A percentile compares a stretch with the other conserved stretches of the same genome.
These are phyloP conservation scores for Trichomalopsis sarcophagae DNA, from an alignment of 1,140 invertebrate genomes.

Conservation along the genomic window DNA sequence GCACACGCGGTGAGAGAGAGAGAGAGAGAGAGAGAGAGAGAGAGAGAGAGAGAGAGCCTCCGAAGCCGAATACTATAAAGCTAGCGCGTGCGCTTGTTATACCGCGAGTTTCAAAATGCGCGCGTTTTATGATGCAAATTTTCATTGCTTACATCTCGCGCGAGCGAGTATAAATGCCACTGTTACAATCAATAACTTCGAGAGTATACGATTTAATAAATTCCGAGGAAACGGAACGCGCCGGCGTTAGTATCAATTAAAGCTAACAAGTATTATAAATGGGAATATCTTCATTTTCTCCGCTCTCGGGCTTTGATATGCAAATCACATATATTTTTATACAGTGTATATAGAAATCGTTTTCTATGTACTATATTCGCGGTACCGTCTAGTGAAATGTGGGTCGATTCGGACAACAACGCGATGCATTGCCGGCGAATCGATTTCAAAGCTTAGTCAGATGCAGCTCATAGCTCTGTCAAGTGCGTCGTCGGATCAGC, in stretches of 20 bases:
- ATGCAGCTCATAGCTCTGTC: not conserved
- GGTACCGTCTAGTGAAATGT: not conserved
- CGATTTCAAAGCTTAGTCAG: not conserved
- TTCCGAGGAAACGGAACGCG: not conserved
- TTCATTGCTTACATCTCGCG: not conserved
- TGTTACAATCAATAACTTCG: slow-evolving; percentile 8
- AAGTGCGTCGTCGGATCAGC: slow-evolving; percentile 8
- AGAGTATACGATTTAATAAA: slow-evolving; percentile 20
- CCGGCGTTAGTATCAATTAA: not conserved
- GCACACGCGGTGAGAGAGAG: too few relatives aligned
- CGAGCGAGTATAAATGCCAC: slow-evolving; percentile 1
- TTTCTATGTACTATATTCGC: not conserved
- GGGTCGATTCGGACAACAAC: too few relatives aligned
- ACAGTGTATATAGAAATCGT: not conserved
- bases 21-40: not conserved
- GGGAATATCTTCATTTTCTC: slow-evolving; percentile 12
- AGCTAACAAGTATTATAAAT: slow-evolving; percentile 8
- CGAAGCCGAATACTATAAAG: not conserved
- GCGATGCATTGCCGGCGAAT: not conserved
- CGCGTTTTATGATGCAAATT: slow-evolving; percentile 1
- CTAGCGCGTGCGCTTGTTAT: not conserved
- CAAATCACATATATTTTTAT: not conserved
- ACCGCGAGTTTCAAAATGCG: not conserved
- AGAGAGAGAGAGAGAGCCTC: not conserved
- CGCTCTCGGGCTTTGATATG: not conserved